phyloP scores from a whole-genome alignment of 2,113 vertebrate species.

The Cephalopterus ornatus region DNA sequence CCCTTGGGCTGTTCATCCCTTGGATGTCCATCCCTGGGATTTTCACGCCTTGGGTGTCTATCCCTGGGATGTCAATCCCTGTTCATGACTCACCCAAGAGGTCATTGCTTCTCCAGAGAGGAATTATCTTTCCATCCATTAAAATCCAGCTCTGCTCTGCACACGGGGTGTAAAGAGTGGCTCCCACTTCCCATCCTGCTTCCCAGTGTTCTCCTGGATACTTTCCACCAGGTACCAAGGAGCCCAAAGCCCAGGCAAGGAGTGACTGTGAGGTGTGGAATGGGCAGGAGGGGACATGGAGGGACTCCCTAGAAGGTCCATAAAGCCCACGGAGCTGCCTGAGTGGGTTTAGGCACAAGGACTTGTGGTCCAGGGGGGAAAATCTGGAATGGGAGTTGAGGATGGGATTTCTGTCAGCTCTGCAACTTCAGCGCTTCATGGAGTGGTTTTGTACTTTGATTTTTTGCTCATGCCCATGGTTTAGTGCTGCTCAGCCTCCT shows the following conservation, averaged over 20 bases:
- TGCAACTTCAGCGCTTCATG: background rate
- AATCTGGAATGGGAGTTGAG: background rate
- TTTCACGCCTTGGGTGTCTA: background rate
- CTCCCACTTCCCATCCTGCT: background rate
- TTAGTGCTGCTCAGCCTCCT: background rate
- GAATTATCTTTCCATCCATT: background rate
- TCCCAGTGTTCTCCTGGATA: background rate
- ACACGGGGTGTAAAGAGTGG: background rate
- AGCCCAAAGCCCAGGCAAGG: background rate
- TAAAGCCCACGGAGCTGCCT: rapidly evolving
- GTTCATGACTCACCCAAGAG: background rate
- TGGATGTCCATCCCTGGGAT: background rate
- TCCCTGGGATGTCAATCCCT: background rate
- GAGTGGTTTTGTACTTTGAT: background rate
- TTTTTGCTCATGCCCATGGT: background rate
- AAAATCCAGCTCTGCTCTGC: background rate
- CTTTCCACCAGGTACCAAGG: background rate
- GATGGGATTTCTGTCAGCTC: background rate
- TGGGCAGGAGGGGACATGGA: background rate
- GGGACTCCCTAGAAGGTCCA: background rate
- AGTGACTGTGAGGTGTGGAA: background rate
- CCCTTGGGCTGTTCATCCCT: background rate
- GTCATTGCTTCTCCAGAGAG: background rate
- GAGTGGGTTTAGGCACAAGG: background rate
- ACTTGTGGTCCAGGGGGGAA: background rate